phyloP scores from a whole-genome alignment of 30 jellyfish, hydroid and myxozoan genomes.

The Hydractinia symbiolongicarpus region DNA sequence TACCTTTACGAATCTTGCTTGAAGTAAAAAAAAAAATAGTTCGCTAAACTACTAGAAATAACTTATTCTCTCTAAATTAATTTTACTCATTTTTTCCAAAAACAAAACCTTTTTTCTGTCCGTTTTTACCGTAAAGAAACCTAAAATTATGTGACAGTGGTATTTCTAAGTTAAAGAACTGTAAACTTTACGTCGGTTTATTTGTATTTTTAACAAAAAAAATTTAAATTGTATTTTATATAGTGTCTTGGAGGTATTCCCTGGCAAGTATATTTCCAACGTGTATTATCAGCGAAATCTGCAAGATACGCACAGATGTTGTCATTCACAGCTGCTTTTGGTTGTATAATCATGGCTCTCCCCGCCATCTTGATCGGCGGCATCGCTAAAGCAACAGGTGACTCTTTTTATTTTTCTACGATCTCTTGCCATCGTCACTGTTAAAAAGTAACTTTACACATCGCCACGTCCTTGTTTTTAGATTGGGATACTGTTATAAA shows the following conservation, averaged over 20 bases:
- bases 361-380: conserved; percentile 90
- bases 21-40: too few species aligned
- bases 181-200: neutral
- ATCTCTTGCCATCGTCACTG: neutral
- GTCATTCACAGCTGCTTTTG: conserved; percentile 68
- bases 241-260: conserved; percentile 89
- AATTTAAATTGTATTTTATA: neutral
- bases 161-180: too few species aligned
- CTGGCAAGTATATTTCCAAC: conserved; percentile 88
- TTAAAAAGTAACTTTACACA: neutral
- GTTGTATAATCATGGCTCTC: conserved; percentile 72
- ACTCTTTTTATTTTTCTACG: neutral
- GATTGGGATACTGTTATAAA: conserved; percentile 61
- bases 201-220: neutral
- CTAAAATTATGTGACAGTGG: too few species aligned
- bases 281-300: conserved; percentile 66
- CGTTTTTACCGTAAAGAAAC: too few species aligned
- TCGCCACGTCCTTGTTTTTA: neutral
- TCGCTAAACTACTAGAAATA: too few species aligned
- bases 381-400: conserved; percentile 72
- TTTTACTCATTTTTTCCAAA: too few species aligned
- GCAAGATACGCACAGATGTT: conserved; percentile 50
- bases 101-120: too few species aligned
- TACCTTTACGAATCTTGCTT: too few species aligned
- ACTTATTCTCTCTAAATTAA: too few species aligned